A percentile compares a stretch with the other conserved stretches of the same genome.
Conservation (phyloP, 2,113 vertebrate genomes). For the Engraulis encrasicolus region DNA sequence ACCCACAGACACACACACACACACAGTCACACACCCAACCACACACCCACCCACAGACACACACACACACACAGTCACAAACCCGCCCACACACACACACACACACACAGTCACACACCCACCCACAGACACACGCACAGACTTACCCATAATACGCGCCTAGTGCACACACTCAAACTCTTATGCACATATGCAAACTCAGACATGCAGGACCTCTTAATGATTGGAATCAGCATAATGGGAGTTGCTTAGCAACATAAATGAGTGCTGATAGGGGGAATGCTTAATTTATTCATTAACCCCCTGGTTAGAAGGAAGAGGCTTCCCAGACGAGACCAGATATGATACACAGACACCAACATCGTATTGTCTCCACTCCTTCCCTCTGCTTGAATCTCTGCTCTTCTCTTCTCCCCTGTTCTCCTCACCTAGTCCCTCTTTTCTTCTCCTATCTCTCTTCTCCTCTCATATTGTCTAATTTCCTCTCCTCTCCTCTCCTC, state of each 20-base stretch:
- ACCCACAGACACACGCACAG: background rate
- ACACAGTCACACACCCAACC: background rate
- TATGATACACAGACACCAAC: background rate
- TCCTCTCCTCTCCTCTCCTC: too few species aligned
- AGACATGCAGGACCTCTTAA: background rate
- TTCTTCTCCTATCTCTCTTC: background rate
- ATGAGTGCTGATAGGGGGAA: background rate
- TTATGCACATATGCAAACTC: background rate
- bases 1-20: background rate
- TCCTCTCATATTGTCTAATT: too few species aligned
- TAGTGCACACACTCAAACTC: background rate
- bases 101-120: background rate
- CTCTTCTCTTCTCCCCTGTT: too few species aligned
- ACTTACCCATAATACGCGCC: too few species aligned
- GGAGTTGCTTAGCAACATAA: background rate
- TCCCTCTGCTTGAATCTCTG: too few species aligned
- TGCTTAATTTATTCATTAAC: constrained; percentile 19
- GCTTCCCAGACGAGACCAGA: background rate
- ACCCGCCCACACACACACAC: background rate
- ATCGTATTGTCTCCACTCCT: too few species aligned
- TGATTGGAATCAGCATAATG: background rate
- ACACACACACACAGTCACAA: background rate
- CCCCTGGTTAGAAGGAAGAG: background rate
- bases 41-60: background rate
- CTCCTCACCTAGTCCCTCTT: too few species aligned